Percentiles rank a stretch among this genome's conserved stretches.
phyloP scores from a whole-genome alignment of 2,888 invertebrate genomes.

The Hypomecis punctinalis region DNA sequence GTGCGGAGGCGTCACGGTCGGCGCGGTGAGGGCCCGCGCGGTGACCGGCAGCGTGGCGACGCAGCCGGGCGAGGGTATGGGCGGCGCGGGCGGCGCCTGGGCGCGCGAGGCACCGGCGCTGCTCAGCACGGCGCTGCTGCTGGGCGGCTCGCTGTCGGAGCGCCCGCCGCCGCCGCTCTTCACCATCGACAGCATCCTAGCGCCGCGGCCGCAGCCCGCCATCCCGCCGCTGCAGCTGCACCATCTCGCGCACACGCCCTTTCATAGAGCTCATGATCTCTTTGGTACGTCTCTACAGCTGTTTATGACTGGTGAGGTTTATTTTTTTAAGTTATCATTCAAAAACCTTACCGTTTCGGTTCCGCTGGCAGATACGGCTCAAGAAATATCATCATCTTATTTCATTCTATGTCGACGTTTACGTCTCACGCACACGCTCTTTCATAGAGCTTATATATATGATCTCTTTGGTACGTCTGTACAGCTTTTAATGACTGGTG shows the following conservation, averaged over 20 bases:
- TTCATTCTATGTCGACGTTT: no score
- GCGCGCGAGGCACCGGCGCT: slow-evolving; percentile 78
- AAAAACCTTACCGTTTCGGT: no score
- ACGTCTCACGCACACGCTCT: no score
- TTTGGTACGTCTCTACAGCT: slow-evolving; percentile 87
- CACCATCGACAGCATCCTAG: slow-evolving; percentile 94
- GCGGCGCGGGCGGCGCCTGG: slow-evolving; percentile 72
- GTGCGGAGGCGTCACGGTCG: slow-evolving; percentile 20
- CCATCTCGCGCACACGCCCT: slow-evolving; percentile 87
- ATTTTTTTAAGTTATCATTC: slow-evolving; percentile 15
- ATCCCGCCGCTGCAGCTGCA: slow-evolving; percentile 84
- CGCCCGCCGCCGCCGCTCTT: slow-evolving; percentile 87
- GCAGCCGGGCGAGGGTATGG: slow-evolving; percentile 63
- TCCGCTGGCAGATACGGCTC: no score
- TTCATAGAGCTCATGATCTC: slow-evolving; percentile 91
- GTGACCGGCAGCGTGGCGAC: slow-evolving; percentile 64
- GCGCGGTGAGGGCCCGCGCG: slow-evolving; percentile 42
- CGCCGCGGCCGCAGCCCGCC: slow-evolving; percentile 87
- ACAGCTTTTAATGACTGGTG: no score
- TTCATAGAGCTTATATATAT: no score
- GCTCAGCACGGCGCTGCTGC: slow-evolving; percentile 81
- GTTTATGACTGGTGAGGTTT: slow-evolving; percentile 44
- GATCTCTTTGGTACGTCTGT: no score
- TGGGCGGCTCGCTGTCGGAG: slow-evolving; percentile 78
- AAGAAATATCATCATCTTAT: no score